Base-by-base conservation (phyloP, 2,113 vertebrate genomes). In the Mus musculus region DNA sequence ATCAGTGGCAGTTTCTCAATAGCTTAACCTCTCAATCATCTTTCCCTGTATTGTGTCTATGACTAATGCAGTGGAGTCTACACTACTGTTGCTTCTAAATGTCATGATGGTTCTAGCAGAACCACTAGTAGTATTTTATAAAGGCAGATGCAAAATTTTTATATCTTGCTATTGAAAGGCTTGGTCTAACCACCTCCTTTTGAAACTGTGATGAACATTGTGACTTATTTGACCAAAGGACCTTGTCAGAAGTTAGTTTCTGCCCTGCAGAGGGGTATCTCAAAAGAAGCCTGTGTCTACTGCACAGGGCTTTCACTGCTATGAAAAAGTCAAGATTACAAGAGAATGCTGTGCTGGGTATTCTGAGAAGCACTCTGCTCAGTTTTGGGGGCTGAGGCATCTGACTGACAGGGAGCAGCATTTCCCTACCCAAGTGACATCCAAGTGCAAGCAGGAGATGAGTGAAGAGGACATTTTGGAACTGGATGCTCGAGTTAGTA, bases 21-120 rank as follows among this genome's bases (percentile, higher is more conserved):
- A 46, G 72, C 36, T 33, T 77, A 26, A 26, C 46, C 24, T 17
- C 46, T 39, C 26, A 24, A 0, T 42, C 36, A 28, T 20, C 54
- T 36, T 67, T 71, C 73, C 14, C 30, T 42, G 6, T 17, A 17
- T 4, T 33, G 3, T 65, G 12, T 30, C 1, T 0, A 8, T 20
- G 6, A 33, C 69, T n/a, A 63, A 24, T 52, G 8, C 11, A 46
- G 28, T 52, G 10, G 5, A 16, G 33, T 26, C 2, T 12, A 52
- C 22, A 1, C 61, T 81, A n/a, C 54, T 42, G 14, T 85, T 73
- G 30, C 88, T 84, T 94, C 67, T 72, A n/a, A 88, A 76, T 42
- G 14, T 39, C 42, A 72, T 19, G 8, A 36, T 11, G 10, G 1
- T 46, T 24, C 30, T 24, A 13, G 4, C 0, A 61, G 42, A 14